phyloP scores from a whole-genome alignment of 2,113 vertebrate species.

The Gorilla gorilla region DNA sequence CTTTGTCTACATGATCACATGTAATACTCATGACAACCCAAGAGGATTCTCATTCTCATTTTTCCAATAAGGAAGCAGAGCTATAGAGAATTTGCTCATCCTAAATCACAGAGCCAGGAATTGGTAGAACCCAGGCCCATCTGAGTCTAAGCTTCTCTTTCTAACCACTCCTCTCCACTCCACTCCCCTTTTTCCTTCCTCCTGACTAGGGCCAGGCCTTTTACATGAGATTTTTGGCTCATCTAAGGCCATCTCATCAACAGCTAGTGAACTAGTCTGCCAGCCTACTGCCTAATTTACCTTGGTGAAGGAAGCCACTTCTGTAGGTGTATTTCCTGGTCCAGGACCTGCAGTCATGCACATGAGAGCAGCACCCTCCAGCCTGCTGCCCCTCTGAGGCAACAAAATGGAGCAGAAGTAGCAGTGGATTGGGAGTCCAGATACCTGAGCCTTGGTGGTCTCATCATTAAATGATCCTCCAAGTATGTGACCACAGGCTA shows the following conservation, averaged over 20 bases:
- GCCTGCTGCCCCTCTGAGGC: neutral
- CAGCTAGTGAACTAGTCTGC: neutral
- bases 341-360: neutral
- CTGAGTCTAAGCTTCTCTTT: neutral
- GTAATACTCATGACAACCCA: neutral
- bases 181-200: neutral
- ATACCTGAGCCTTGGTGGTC: neutral
- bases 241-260: neutral
- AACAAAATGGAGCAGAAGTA: neutral
- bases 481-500: neutral
- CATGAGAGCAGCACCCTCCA: neutral
- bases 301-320: neutral
- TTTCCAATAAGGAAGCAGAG: neutral
- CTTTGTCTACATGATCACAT: neutral
- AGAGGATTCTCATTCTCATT: neutral
- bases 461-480: neutral
- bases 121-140: neutral
- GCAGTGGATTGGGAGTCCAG: neutral
- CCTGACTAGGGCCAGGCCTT: neutral
- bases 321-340: neutral
- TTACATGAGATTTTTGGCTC: neutral
- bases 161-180: neutral
- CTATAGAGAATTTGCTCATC: neutral
- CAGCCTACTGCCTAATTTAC: neutral
- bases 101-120: neutral